These are phyloP conservation scores for Squalus acanthias DNA, from an alignment of 2,797 vertebrate genomes.

Conservation along the genomic window DNA sequence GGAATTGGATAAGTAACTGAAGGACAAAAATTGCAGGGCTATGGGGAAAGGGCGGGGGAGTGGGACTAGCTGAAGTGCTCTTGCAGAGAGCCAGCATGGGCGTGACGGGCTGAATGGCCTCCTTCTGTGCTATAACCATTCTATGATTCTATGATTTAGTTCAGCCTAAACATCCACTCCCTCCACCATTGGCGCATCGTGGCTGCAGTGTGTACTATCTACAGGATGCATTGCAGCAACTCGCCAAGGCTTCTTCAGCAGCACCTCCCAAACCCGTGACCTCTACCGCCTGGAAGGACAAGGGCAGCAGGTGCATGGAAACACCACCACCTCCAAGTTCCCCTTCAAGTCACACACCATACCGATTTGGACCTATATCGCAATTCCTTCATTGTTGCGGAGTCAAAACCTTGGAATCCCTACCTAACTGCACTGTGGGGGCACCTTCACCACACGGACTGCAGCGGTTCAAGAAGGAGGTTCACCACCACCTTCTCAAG, in stretches of 20 bases:
- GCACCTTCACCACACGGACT: not conserved
- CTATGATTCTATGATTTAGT: not conserved
- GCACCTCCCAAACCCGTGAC: not conserved
- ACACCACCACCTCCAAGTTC: not conserved
- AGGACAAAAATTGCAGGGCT: no score
- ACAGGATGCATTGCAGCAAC: not conserved
- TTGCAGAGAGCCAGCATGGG: no score
- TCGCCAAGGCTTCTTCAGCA: not conserved
- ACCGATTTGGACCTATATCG: not conserved
- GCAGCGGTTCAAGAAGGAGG: not conserved
- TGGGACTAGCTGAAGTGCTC: no score
- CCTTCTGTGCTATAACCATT: no score
- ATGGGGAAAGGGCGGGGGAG: no score
- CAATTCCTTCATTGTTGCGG: not conserved
- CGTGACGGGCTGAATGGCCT: no score
- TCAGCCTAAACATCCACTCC: not conserved
- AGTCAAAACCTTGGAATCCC: not conserved
- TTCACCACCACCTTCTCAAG: not conserved
- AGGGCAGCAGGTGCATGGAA: no score
- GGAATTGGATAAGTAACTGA: no score
- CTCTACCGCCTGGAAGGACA: not conserved
- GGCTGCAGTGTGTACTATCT: not conserved
- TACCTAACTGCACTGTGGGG: no score
- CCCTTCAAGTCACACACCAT: not conserved
- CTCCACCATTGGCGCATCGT: not conserved